Percentiles rank a stretch among this genome's conserved stretches.
These are phyloP conservation scores for Danio choprae DNA, from an alignment of 2,797 vertebrate genomes.

Conservation along the genomic window DNA sequence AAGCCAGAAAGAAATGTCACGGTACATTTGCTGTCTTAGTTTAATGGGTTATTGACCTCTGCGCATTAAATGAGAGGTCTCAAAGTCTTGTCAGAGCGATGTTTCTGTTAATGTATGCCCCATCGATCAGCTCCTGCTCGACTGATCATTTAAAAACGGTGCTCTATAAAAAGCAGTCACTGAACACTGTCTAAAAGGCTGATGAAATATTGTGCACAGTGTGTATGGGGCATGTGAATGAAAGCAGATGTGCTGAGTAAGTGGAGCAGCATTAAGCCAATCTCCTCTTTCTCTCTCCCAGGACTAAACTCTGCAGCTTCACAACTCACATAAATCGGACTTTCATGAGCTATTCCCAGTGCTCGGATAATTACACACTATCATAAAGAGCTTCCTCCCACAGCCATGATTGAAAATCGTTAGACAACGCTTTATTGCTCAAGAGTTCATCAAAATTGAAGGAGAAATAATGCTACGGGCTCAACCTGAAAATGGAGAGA, in stretches of 20 bases:
- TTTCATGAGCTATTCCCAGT: slow-evolving; percentile 36
- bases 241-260: slow-evolving; percentile 52
- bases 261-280: slow-evolving; percentile 14
- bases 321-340: slow-evolving; percentile 37
- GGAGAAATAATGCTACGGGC: background rate
- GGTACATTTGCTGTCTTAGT: background rate
- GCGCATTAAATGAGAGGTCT: slow-evolving; percentile 21
- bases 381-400: slow-evolving; percentile 21
- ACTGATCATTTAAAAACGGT: slow-evolving; percentile 18
- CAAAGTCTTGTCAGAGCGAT: background rate
- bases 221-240: slow-evolving; percentile 16
- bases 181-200: slow-evolving; percentile 12
- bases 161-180: slow-evolving; percentile 14
- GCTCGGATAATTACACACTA: slow-evolving; percentile 18
- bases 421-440: slow-evolving; percentile 1
- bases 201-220: slow-evolving; percentile 5
- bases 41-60: slow-evolving; percentile 24
- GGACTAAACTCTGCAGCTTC: background rate
- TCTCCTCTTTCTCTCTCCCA: slow-evolving; percentile 1
- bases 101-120: slow-evolving; percentile 16
- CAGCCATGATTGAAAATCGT: background rate
- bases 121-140: background rate
- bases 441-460: background rate
- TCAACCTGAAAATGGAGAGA: slow-evolving; percentile 1
- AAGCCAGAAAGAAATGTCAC: background rate